These are phyloP conservation scores for Brachyhypopomus gauderio DNA, from an alignment of 2,113 vertebrate species.

Conservation along the genomic window DNA sequence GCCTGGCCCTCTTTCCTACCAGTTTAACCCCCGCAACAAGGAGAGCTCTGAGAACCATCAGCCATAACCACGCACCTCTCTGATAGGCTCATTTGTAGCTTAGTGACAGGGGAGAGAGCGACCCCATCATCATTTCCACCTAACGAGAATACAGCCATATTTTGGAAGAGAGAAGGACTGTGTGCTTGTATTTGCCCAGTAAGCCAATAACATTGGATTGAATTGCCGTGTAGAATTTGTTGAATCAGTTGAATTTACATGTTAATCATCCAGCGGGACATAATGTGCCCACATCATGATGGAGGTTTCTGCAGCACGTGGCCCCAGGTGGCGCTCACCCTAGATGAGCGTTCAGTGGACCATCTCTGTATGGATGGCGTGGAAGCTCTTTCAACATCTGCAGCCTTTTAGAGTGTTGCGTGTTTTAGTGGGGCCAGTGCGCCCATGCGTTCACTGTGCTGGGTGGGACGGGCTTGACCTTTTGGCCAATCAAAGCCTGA, in stretches of 20 bases:
- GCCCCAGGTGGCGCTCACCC: slow-evolving; percentile 8
- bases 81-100: slow-evolving; percentile 33
- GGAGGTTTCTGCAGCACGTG: slow-evolving; percentile 7
- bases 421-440: not conserved
- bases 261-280: slow-evolving; percentile 27
- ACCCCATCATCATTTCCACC: slow-evolving; percentile 31
- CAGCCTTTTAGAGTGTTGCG: no score
- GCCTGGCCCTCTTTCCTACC: not conserved
- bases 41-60: slow-evolving; percentile 9
- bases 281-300: not conserved
- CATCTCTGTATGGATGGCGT: slow-evolving; percentile 8
- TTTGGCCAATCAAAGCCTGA: not conserved
- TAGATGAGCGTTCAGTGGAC: slow-evolving; percentile 33
- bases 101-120: slow-evolving; percentile 28
- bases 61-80: slow-evolving; percentile 28
- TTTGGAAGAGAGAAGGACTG: slow-evolving; percentile 21
- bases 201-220: slow-evolving; percentile 1
- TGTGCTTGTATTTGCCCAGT: not conserved
- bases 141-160: slow-evolving; percentile 30
- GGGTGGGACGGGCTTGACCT: not conserved
- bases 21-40: not conserved
- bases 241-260: slow-evolving; percentile 9
- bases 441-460: not conserved
- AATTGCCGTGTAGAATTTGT: slow-evolving; percentile 11
- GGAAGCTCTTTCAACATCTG: not conserved